Base-by-base conservation (phyloP, 2,888 invertebrate species). In the Ophion ventricosus region DNA sequence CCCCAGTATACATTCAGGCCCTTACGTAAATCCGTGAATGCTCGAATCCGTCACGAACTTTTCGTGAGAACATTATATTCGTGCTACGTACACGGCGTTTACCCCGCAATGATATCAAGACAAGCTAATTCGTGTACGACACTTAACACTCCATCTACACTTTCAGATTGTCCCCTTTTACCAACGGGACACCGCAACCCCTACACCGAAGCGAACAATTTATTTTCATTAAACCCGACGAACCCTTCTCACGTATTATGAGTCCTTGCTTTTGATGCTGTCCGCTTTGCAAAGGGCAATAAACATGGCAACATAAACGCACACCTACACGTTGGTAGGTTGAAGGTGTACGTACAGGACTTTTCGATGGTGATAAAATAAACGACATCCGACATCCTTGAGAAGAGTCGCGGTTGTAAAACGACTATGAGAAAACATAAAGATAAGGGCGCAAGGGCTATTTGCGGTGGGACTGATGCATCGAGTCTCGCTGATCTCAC, bases 331-430 rank as follows among this genome's bases (percentile, higher is more conserved):
- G n/a, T 29, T 57, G 57, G 10, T 25, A 11, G 25, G 8, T 25
- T 5, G 25, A 26, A 69, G 49, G 8, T 56, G 23, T n/a, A 29
- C 25, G 25, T 61, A 2, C 14, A 70, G 43, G 29, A n/a, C 17
- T 40, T 23, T 17, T 23, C 49, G 7, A 59, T 23, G 26, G 40
- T 23, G 54, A 56, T 40, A 69, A 80, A 26, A 69, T 80, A 63
- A 63, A 80, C 69, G 69, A 61, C 29, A 20, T 29, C 23, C 49
- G 35, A 56, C 49, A n/a, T 29, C 69, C 69, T 69, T 26, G 40
- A 75, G 43, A 75, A 69, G 35, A 8, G 14, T 61, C 10, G n/a
- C 74, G 61, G 74, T 61, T 75, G 43, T 63, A 63, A 81, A 80
- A 59, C 23, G 35, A 14, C 23, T 63, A 69, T 63, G 35, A 69